phyloP scores from a whole-genome alignment of 2,888 invertebrate species.

The Drosophila anomalata region DNA sequence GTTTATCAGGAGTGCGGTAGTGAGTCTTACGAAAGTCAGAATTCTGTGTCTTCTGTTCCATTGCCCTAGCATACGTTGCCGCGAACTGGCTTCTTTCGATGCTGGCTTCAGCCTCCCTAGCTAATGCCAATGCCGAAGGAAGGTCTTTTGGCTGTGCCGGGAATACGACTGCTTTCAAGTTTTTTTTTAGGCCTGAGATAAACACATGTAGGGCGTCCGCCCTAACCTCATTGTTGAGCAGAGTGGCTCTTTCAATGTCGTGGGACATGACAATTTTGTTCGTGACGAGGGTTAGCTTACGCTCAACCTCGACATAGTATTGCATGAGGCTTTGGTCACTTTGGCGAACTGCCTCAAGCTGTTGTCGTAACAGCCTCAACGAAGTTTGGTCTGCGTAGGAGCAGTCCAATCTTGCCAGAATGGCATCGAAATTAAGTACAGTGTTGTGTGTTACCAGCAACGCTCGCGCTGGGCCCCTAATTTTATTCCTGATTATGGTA shows the following conservation, averaged over 20 bases:
- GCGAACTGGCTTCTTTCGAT: slow-evolving; percentile 6
- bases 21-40: slow-evolving; percentile 1
- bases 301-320: slow-evolving; percentile 14
- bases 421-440: background rate
- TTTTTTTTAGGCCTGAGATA: too few relatives aligned
- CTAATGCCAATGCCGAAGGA: slow-evolving; percentile 10
- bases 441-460: slow-evolving; percentile 1
- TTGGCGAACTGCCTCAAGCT: slow-evolving; percentile 6
- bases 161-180: too few relatives aligned
- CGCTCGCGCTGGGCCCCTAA: slow-evolving; percentile 5
- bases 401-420: slow-evolving; percentile 4
- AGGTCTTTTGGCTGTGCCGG: background rate
- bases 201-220: background rate
- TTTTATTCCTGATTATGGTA: slow-evolving; percentile 2
- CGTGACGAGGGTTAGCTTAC: slow-evolving; percentile 9
- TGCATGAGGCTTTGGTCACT: slow-evolving; percentile 1
- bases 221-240: background rate
- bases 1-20: slow-evolving; percentile 1
- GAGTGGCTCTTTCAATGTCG: slow-evolving; percentile 3
- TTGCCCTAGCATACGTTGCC: background rate
- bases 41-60: background rate
- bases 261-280: slow-evolving; percentile 5
- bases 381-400: slow-evolving; percentile 6
- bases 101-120: slow-evolving; percentile 8
- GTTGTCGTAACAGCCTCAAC: background rate